Percentiles rank a stretch among this genome's conserved stretches.
phyloP scores from a whole-genome alignment of 1,140 invertebrate genomes.

The Orchesella cincta region DNA sequence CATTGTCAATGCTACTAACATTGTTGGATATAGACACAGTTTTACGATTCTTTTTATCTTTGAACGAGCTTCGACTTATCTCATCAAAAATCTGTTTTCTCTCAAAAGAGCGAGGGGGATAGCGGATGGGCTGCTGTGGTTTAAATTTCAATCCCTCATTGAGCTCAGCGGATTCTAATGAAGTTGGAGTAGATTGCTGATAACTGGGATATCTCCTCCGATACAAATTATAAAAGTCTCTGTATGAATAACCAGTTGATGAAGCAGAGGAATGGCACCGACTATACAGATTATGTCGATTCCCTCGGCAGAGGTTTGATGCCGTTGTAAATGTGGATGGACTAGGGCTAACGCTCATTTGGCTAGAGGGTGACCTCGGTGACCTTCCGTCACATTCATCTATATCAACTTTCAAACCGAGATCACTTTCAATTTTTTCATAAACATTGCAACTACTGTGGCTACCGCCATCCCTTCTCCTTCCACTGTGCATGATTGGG shows the following conservation, averaged over 20 bases:
- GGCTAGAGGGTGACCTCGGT: constrained; percentile 21
- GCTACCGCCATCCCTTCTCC: not conserved
- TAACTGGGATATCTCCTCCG: constrained; percentile 2
- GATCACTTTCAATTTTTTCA: constrained; percentile 27
- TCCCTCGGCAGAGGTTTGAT: not conserved
- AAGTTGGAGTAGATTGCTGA: constrained; percentile 20
- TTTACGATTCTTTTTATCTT: constrained; percentile 9
- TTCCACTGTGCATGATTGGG: not conserved
- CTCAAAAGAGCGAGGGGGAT: constrained; percentile 18
- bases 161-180: not conserved
- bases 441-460: constrained; percentile 16
- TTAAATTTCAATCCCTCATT: not conserved
- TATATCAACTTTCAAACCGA: constrained; percentile 24
- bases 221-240: constrained; percentile 25
- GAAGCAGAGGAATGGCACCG: constrained; percentile 13
- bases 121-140: constrained; percentile 3
- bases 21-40: not conserved
- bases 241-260: constrained; percentile 8
- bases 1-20: not conserved
- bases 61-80: not conserved
- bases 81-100: constrained; percentile 23
- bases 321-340: constrained; percentile 19
- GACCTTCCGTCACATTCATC: constrained; percentile 24
- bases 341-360: constrained; percentile 26
- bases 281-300: constrained; percentile 17